Base-by-base conservation (phyloP, 2,888 invertebrate species). In the Sipunculus nudus region DNA sequence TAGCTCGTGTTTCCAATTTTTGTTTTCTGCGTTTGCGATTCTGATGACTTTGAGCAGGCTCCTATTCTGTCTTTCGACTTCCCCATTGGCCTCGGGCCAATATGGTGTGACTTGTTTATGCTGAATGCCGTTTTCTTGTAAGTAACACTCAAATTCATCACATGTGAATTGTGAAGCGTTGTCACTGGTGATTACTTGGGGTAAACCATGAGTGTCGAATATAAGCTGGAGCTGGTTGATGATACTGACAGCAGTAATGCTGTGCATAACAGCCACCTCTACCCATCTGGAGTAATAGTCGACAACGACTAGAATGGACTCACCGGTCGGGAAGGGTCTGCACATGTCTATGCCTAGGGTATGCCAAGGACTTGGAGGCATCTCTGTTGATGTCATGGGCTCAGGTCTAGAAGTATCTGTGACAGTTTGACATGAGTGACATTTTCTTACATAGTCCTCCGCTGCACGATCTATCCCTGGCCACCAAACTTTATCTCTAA, bases 401-500 rank as follows among this genome's bases (percentile, higher is more conserved):
- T 53, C 58, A n/a, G 41, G 49, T 2, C 23, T 41, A 16, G 43
- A 10, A 28, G 10, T 13, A 1, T 39, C 10, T 19, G n/a, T 40
- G 2, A 43, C 48, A 13, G 40, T 21, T 31, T 52, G 52, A 29
- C 56, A 52, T 19, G 39, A 31, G 46, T 39, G 35, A 25, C 46
- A 50, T 4, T n/a, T n/a, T 6, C 45, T 54, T 4, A 54, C 26
- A 25, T 8, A 32, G 4, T 23, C 29, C 38, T 60, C 60, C 32
- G 45, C 54, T 8, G 40, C 32, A 25, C 38, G 32, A 26, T 59
- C 59, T 40, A 54, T 59, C 1, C 25, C 35, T 5, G 60, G 55
- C 49, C 49, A 60, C 60, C 60, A 60, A 2, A 48, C 52, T 29
- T 50, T 61, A n/a, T 47, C 35, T 26, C 57, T 3, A 1, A 61